Evolutionary conservation across 2,113 vertebrate species (phyloP).

Genomic region (Petaurus breviceps): DNA sequence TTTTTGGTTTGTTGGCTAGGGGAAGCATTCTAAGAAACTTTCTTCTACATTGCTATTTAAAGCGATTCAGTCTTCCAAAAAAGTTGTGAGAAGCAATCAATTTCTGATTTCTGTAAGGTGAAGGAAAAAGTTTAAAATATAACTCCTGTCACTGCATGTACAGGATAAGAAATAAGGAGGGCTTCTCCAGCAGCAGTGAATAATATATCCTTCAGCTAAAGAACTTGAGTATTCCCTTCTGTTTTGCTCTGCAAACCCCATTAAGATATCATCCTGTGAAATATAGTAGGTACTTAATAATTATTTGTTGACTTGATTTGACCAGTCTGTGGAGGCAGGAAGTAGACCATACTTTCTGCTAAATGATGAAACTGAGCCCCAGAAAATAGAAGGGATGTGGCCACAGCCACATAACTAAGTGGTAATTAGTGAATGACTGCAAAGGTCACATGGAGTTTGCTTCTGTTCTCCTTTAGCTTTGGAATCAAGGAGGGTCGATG

Average conservation of each 20-base stretch:
- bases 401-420: not conserved
- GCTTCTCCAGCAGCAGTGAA: not conserved
- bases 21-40: not conserved
- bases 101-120: not conserved
- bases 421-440: not conserved
- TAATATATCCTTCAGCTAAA: not conserved
- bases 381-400: not conserved
- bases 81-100: conserved; percentile 11
- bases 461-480: too few species aligned
- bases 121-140: not conserved
- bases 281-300: not conserved
- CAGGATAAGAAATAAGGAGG: conserved; percentile 6
- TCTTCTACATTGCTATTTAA: conserved; percentile 15
- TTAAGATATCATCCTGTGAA: not conserved
- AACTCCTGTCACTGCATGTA: not conserved
- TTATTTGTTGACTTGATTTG: not conserved
- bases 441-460: not conserved
- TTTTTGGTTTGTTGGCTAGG: not conserved
- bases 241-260: not conserved
- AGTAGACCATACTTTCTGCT: not conserved
- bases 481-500: too few species aligned
- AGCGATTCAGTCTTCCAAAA: conserved; percentile 25
- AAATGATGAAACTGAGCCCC: not conserved
- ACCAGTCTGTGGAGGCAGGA: not conserved
- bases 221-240: not conserved